Conservation (phyloP, 2,888 invertebrate species). For the Cryptus armator region DNA sequence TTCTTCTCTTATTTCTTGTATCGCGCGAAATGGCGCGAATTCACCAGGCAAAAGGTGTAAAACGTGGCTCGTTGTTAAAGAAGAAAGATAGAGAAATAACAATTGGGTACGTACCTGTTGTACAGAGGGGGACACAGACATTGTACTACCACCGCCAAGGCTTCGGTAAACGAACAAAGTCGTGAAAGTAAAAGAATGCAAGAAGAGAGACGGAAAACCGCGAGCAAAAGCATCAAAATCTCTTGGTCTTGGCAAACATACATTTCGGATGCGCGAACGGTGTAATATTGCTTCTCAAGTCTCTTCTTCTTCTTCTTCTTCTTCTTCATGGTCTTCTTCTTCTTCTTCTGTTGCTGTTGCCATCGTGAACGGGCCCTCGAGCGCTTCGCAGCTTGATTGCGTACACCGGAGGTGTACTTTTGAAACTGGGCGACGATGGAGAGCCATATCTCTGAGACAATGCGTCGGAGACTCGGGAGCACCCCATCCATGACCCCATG, state of each 20-base stretch:
- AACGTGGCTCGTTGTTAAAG: slow-evolving; percentile 11
- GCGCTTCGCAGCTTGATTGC: slow-evolving; percentile 44
- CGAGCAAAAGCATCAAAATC: slow-evolving; percentile 8
- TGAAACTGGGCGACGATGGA: slow-evolving; percentile 66
- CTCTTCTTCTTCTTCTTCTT: neutral
- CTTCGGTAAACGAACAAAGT: slow-evolving; percentile 9
- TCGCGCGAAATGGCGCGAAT: neutral
- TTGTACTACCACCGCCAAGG: neutral
- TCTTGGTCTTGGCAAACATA: slow-evolving; percentile 1
- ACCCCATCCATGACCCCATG: slow-evolving; percentile 53
- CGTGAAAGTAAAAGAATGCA: slow-evolving; percentile 24
- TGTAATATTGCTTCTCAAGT: slow-evolving; percentile 6
- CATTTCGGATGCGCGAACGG: slow-evolving; percentile 11
- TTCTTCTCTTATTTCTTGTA: slow-evolving; percentile 14
- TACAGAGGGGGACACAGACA: neutral
- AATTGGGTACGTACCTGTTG: slow-evolving; percentile 21
- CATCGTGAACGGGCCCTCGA: slow-evolving; percentile 8
- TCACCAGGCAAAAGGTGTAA: neutral
- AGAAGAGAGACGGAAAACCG: slow-evolving; percentile 5
- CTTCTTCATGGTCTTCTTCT: neutral
- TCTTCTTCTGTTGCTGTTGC: neutral
- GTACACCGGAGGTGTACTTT: slow-evolving; percentile 70
- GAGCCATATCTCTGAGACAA: slow-evolving; percentile 75
- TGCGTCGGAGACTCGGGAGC: slow-evolving; percentile 70
- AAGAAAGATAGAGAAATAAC: slow-evolving; percentile 9